These are phyloP conservation scores for Caranx ignobilis DNA, from an alignment of 2,113 vertebrate species.

Conservation along the genomic window DNA sequence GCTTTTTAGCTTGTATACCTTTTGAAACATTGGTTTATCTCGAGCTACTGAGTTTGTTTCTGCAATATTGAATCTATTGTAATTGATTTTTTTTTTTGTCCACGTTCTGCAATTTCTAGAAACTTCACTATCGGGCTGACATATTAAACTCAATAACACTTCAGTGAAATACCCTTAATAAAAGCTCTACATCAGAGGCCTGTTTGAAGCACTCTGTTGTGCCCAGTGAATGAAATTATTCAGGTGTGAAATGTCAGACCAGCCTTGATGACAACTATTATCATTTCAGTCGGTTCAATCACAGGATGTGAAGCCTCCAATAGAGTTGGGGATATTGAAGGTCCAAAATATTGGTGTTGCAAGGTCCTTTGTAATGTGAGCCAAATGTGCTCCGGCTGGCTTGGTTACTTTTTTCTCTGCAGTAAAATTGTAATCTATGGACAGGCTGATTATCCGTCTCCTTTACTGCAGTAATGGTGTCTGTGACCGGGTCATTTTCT, in stretches of 20 bases:
- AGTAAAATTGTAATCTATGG: constrained; percentile 63
- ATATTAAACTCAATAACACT: background rate
- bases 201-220: constrained; percentile 14
- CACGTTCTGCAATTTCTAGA: background rate
- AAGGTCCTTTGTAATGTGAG: constrained; percentile 42
- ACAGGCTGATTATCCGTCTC: constrained; percentile 63
- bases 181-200: background rate
- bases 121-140: constrained; percentile 2
- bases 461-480: constrained; percentile 60
- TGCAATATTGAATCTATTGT: background rate
- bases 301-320: constrained; percentile 18
- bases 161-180: constrained; percentile 3
- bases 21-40: constrained; percentile 9
- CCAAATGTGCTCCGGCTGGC: constrained; percentile 44
- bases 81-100: constrained; percentile 1
- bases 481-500: constrained; percentile 63
- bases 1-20: background rate
- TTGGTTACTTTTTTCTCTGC: constrained; percentile 56
- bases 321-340: constrained; percentile 37
- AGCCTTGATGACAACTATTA: constrained; percentile 45
- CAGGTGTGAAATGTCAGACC: constrained; percentile 22
- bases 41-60: background rate
- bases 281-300: constrained; percentile 40
- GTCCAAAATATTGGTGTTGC: constrained; percentile 37
- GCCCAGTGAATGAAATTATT: constrained; percentile 23